Base-by-base conservation (phyloP, 2,888 invertebrate species). In the Eupelmus urozonus region DNA sequence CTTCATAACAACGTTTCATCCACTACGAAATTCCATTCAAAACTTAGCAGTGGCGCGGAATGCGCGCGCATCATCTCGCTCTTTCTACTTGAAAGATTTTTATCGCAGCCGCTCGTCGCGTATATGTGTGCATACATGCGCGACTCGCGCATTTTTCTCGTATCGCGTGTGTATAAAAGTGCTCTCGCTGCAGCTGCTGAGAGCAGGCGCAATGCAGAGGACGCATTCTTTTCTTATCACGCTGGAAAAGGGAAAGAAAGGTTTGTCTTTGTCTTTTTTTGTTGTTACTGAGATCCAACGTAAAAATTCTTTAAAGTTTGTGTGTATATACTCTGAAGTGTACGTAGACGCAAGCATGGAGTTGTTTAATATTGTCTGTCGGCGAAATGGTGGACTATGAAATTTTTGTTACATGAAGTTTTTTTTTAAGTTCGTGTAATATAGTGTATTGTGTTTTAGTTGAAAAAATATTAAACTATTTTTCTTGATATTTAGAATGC, bases 181-280 rank as follows among this genome's bases (percentile, higher is more conserved):
- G 40, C 34, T 18, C 13, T 16, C 49, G 45, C 65, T 65, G 49
- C 65, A 18, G 49, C 45, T 13, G 59, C 20, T 27, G 57, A 53
- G 2, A 29, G 20, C 5, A n/a, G 25, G 9, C n/a, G 51, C 51
- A 34, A 53, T 45, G 62, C 40, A 18, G 57, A 27, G 23, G 34
- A 25, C 29, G 59, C 65, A 74, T 66, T 66, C 66, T 66, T 74
- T 66, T 74, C 74, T 74, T 74, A 74, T 74, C 74, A 49, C 57
- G 11, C 1, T 4, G 53, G 0, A 5, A 7, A 23, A 13, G 1
- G 13, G 25, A 53, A 18, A 42, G n/a, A 34, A 57, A 69, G 25
- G 23, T 53, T 55, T 55, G 1, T 16, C n/a, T 49, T 9, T 40
- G n/a, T 29, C 49, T 63, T 20, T 18, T 53, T 20, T 53, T 53